Percentiles rank a stretch among this genome's conserved stretches.
phyloP scores from a whole-genome alignment of 2,113 vertebrate species.

The Hylia prasina region DNA sequence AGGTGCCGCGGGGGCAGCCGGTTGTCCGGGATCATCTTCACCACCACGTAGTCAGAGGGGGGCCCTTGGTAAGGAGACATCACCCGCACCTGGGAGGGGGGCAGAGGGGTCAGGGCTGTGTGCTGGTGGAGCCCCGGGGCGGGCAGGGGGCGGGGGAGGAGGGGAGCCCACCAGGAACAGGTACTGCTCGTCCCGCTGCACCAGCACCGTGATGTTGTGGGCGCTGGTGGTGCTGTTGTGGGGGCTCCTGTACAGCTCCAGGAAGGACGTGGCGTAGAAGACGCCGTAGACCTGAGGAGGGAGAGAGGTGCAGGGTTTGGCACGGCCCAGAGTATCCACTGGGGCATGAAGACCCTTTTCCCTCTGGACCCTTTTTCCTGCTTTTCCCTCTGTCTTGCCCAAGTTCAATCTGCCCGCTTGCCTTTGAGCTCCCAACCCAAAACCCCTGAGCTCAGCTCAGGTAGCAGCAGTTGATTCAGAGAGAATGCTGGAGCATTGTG shows the following conservation, averaged over 20 bases:
- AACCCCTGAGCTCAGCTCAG: background rate
- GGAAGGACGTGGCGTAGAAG: conserved; percentile 93
- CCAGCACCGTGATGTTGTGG: conserved; percentile 78
- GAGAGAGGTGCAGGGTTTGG: background rate
- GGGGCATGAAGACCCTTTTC: background rate
- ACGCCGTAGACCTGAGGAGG: conserved; percentile 82
- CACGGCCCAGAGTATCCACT: background rate
- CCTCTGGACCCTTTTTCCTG: background rate
- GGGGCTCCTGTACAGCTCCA: conserved; percentile 88
- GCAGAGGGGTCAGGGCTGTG: background rate
- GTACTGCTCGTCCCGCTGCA: conserved; percentile 89
- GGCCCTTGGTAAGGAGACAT: conserved; percentile 87
- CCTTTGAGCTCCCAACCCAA: background rate
- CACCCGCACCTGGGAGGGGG: conserved; percentile 81
- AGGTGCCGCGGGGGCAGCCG: conserved; percentile 92
- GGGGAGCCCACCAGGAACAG: conserved; percentile 86
- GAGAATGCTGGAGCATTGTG: background rate
- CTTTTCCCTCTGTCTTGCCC: background rate
- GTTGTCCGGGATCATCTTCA: conserved; percentile 96
- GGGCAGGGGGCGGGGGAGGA: background rate
- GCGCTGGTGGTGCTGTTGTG: conserved; percentile 66
- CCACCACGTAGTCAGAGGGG: conserved; percentile 84
- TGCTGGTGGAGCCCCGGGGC: fast-evolving
- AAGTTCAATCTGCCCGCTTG: background rate
- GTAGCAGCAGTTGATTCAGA: background rate